phyloP scores from a whole-genome alignment of 2,888 invertebrate genomes.

The Ischnura elegans region DNA sequence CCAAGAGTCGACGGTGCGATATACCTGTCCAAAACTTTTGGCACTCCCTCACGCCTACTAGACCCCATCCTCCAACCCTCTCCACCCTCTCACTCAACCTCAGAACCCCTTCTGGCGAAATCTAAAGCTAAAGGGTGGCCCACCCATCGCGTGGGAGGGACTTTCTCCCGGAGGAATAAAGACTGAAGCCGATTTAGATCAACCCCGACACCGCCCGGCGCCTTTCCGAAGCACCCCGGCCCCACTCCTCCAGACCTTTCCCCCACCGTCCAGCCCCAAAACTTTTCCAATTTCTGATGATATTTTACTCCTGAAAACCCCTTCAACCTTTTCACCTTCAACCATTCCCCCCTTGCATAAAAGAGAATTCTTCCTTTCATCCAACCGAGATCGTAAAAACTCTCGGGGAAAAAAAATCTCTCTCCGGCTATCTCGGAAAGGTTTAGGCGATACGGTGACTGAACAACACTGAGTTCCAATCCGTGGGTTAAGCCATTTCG shows the following conservation, averaged over 20 bases:
- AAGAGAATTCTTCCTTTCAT: no score
- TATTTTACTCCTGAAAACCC: conserved; percentile 18
- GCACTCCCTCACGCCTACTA: neutral
- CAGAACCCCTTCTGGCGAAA: neutral
- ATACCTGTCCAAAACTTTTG: conserved; percentile 6
- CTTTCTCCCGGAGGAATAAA: conserved; percentile 18
- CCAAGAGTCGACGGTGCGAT: conserved; percentile 41
- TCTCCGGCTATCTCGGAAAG: no score
- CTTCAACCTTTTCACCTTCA: neutral
- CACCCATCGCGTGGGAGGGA: neutral
- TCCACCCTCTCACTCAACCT: neutral
- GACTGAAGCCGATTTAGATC: neutral
- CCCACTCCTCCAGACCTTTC: neutral
- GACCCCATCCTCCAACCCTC: neutral
- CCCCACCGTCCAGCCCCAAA: conserved; percentile 7
- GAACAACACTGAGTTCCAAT: no score
- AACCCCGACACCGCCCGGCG: neutral
- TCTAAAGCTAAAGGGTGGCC: neutral
- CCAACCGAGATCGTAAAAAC: no score
- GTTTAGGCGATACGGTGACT: no score
- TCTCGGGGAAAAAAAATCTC: no score
- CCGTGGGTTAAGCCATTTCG: no score
- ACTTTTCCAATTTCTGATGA: conserved; percentile 55
- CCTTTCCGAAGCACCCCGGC: neutral
- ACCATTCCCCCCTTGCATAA: neutral